These are phyloP conservation scores for Caenorhabditis brenneri DNA, from an alignment of 1,140 invertebrate genomes.

Conservation along the genomic window DNA sequence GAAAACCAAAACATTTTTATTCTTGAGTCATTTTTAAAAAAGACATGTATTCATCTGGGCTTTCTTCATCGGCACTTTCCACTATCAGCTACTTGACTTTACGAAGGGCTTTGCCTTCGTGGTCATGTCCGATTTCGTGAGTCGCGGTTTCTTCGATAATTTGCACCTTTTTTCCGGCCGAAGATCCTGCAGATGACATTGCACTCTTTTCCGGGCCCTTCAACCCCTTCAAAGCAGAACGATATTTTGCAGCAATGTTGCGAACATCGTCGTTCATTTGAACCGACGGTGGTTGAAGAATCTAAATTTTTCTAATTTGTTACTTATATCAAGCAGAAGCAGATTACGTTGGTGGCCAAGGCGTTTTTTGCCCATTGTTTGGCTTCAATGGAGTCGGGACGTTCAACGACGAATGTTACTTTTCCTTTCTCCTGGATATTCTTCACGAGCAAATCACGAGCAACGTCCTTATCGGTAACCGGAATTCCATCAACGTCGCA, in stretches of 20 bases:
- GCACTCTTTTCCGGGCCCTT: slow-evolving; percentile 32
- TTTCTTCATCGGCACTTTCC: neutral
- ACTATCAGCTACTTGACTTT: slow-evolving; percentile 47
- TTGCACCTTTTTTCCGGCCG: neutral
- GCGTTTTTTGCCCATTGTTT: slow-evolving; percentile 58
- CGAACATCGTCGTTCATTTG: slow-evolving; percentile 61
- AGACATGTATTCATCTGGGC: neutral
- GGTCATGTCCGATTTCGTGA: slow-evolving; percentile 59
- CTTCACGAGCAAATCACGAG: slow-evolving; percentile 61
- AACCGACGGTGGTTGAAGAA: slow-evolving; percentile 58
- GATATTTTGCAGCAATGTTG: slow-evolving; percentile 57
- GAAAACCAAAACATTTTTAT: slow-evolving; percentile 18
- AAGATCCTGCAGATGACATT: neutral
- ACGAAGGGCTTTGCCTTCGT: slow-evolving; percentile 58
- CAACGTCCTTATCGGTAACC: slow-evolving; percentile 68
- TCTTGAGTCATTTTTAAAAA: slow-evolving; percentile 74
- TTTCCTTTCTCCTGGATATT: slow-evolving; percentile 55
- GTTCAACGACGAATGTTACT: slow-evolving; percentile 57
- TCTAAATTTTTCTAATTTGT: neutral
- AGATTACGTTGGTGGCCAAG: neutral
- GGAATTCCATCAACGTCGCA: slow-evolving; percentile 62
- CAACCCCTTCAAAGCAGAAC: slow-evolving; percentile 46
- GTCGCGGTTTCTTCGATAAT: slow-evolving; percentile 56
- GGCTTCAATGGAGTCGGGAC: slow-evolving; percentile 62
- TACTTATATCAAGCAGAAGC: too few species aligned